Conservation (phyloP, 2,888 invertebrate species). For the Entomobrya multifasciata region DNA sequence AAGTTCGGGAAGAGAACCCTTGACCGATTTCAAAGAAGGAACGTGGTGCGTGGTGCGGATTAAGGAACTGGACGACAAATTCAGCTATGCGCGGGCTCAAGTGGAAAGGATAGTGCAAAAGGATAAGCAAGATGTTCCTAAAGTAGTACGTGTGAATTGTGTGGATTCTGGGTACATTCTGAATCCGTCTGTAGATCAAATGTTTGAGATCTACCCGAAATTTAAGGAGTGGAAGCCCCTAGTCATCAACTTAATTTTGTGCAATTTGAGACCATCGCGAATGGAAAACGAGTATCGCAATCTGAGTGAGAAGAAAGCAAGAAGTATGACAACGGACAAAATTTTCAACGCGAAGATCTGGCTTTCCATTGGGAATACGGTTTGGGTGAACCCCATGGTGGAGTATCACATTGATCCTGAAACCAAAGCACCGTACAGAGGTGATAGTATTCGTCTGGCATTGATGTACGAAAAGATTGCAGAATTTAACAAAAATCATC, state of each 20-base stretch:
- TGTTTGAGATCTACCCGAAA: slow-evolving; percentile 41
- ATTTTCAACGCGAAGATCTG: slow-evolving; percentile 67
- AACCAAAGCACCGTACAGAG: background rate
- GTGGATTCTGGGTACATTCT: slow-evolving; percentile 61
- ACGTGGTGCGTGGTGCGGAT: slow-evolving; percentile 52
- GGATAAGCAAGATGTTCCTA: background rate
- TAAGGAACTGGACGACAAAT: too few relatives aligned
- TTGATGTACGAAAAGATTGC: slow-evolving; percentile 42
- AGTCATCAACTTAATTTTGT: slow-evolving; percentile 59
- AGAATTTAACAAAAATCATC: slow-evolving; percentile 49
- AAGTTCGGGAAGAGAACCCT: background rate
- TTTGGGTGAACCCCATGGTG: slow-evolving; percentile 74
- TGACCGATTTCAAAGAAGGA: slow-evolving; percentile 27
- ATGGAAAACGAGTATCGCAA: slow-evolving; percentile 48
- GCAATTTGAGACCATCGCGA: slow-evolving; percentile 51
- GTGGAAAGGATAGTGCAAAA: background rate
- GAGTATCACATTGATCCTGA: slow-evolving; percentile 44
- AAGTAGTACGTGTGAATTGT: slow-evolving; percentile 52
- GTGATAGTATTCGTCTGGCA: slow-evolving; percentile 14
- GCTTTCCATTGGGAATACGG: slow-evolving; percentile 53
- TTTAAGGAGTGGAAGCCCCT: slow-evolving; percentile 39
- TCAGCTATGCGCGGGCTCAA: slow-evolving; percentile 40
- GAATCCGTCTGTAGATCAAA: slow-evolving; percentile 32
- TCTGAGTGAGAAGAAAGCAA: background rate
- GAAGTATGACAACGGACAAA: slow-evolving; percentile 20